Evolutionary conservation across 2,888 invertebrate genomes (phyloP).

Genomic region (Sphecodes monilicornis): DNA sequence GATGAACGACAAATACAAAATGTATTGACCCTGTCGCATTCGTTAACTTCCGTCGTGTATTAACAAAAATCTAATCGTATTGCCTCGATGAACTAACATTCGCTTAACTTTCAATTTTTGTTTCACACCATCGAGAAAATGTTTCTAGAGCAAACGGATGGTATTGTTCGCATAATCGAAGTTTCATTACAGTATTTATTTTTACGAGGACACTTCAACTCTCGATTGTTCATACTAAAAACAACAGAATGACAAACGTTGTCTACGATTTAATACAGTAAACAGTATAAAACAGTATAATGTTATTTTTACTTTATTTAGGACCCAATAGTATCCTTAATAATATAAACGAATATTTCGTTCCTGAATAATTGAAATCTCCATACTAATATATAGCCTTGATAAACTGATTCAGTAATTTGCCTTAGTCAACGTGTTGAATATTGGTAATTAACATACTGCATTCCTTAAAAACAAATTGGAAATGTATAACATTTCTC

Average conservation of each 20-base stretch:
- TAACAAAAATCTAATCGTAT: neutral
- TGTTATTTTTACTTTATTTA: neutral
- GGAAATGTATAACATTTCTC: neutral
- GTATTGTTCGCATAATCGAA: neutral
- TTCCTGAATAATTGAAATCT: neutral
- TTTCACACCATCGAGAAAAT: neutral
- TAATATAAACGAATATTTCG: neutral
- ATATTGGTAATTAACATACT: neutral
- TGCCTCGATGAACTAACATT: neutral
- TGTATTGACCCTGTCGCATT: neutral
- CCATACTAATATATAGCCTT: no score
- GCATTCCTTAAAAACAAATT: neutral
- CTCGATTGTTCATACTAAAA: neutral
- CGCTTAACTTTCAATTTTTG: neutral
- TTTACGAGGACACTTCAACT: neutral
- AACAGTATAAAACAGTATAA: neutral
- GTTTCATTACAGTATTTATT: neutral
- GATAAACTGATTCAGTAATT: neutral
- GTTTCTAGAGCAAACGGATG: neutral
- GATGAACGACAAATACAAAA: no score
- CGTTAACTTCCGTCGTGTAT: neutral
- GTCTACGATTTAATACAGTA: neutral
- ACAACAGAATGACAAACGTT: neutral
- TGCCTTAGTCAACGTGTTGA: slow-evolving; percentile 2
- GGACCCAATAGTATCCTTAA: neutral